A percentile compares a stretch with the other conserved stretches of the same genome.
These are phyloP conservation scores for Xenopus laevis DNA, from an alignment of 2,113 vertebrate genomes.

Conservation along the genomic window DNA sequence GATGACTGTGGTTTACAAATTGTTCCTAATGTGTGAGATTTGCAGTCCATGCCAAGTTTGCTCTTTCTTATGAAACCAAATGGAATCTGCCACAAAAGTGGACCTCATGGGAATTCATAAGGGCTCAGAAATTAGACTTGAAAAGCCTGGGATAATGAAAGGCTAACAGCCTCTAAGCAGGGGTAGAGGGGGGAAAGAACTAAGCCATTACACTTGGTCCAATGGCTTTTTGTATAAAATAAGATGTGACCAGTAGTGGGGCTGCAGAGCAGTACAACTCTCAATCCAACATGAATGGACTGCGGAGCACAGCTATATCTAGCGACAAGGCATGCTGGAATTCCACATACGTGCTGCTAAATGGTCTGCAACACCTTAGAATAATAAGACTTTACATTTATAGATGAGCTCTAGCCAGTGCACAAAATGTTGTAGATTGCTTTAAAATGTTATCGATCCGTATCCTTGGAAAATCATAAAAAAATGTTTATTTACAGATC, in stretches of 20 bases:
- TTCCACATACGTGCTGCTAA: no score
- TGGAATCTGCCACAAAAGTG: slow-evolving; percentile 66
- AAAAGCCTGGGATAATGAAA: slow-evolving; percentile 52
- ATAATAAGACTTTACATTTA: no score
- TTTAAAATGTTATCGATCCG: no score
- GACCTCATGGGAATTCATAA: slow-evolving; percentile 58
- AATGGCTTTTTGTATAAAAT: slow-evolving; percentile 4
- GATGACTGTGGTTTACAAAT: slow-evolving; percentile 64
- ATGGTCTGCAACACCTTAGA: no score
- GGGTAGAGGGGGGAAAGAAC: slow-evolving; percentile 46
- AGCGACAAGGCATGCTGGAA: no score
- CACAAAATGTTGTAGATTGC: no score
- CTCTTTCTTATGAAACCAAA: slow-evolving; percentile 62
- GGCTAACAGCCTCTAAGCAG: slow-evolving; percentile 43
- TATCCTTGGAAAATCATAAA: no score
- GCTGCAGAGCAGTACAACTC: no score
- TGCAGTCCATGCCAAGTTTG: slow-evolving; percentile 62
- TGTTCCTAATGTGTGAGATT: slow-evolving; percentile 66
- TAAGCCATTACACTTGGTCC: background rate
- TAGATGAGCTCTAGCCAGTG: no score
- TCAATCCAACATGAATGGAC: no score
- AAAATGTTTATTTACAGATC: no score
- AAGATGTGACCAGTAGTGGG: background rate
- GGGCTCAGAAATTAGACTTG: slow-evolving; percentile 54
- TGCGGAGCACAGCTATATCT: no score